phyloP scores from a whole-genome alignment of 2,888 invertebrate genomes.

The Galerucella pusilla region DNA sequence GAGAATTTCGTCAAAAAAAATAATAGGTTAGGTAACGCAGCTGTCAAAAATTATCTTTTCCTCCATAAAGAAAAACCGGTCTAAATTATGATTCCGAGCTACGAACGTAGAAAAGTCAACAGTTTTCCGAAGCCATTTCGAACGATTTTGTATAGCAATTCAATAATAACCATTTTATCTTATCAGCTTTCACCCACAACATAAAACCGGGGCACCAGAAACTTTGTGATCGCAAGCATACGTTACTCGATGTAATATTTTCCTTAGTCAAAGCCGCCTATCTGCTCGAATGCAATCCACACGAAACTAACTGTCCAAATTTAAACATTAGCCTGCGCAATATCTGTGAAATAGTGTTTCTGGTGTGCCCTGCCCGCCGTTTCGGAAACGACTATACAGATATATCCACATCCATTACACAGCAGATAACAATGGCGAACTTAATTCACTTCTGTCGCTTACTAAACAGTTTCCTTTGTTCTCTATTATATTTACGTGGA shows the following conservation, averaged over 20 bases:
- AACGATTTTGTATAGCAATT: constrained; percentile 1
- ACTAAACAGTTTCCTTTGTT: constrained; percentile 64
- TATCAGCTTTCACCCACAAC: constrained; percentile 7
- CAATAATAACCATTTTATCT: constrained; percentile 7
- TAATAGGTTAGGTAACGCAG: neutral
- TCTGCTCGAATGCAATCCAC: constrained; percentile 35
- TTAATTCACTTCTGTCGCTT: constrained; percentile 63
- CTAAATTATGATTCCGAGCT: no score
- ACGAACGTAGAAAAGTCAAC: no score
- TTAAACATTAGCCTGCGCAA: constrained; percentile 51
- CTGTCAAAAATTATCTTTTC: no score
- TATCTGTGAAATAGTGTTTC: constrained; percentile 61
- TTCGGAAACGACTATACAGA: constrained; percentile 59
- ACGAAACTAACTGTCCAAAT: constrained; percentile 42
- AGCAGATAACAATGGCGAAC: constrained; percentile 63
- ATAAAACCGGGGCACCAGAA: constrained; percentile 19
- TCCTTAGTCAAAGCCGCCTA: constrained; percentile 29
- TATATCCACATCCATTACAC: constrained; percentile 63
- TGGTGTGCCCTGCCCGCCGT: constrained; percentile 49
- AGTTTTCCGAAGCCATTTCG: neutral
- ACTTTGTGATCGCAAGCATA: constrained; percentile 26
- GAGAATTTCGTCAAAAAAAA: neutral
- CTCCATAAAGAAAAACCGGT: no score
- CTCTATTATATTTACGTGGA: constrained; percentile 59
- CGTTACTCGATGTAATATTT: constrained; percentile 26